Evolutionary conservation across 2,797 vertebrate species (phyloP).

Genomic region (Hemitrygon akajei): DNA sequence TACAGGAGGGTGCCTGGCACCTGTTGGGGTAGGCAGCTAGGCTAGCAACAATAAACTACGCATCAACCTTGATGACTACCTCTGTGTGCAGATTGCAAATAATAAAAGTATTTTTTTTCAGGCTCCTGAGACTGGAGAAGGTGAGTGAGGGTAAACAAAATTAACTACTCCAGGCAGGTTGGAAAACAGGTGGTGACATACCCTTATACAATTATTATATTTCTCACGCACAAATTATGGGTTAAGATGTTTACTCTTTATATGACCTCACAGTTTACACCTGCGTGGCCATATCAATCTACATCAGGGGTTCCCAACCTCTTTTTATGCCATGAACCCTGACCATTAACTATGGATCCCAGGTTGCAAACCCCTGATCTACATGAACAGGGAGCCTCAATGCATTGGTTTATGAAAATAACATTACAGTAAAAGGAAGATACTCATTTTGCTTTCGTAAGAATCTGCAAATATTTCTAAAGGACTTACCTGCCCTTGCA

Average conservation of each 20-base stretch:
- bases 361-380: no score
- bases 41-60: slow-evolving; percentile 54
- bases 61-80: slow-evolving; percentile 66
- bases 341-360: no score
- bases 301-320: no score
- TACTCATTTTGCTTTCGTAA: background rate
- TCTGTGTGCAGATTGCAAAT: slow-evolving; percentile 69
- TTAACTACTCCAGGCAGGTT: slow-evolving; percentile 44
- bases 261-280: slow-evolving; percentile 23
- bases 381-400: background rate
- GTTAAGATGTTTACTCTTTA: slow-evolving; percentile 9
- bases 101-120: slow-evolving; percentile 52
- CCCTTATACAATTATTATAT: background rate
- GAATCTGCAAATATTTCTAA: background rate
- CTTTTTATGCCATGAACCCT: no score
- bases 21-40: slow-evolving; percentile 64
- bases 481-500: no score
- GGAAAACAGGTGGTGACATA: slow-evolving; percentile 43
- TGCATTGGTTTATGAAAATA: background rate
- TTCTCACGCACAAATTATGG: background rate
- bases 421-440: background rate
- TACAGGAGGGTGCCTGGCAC: slow-evolving; percentile 90
- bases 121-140: slow-evolving; percentile 41
- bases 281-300: background rate
- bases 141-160: slow-evolving; percentile 48